Base-by-base conservation (phyloP, 2,888 invertebrate genomes). In the Eupithecia insigniata region DNA sequence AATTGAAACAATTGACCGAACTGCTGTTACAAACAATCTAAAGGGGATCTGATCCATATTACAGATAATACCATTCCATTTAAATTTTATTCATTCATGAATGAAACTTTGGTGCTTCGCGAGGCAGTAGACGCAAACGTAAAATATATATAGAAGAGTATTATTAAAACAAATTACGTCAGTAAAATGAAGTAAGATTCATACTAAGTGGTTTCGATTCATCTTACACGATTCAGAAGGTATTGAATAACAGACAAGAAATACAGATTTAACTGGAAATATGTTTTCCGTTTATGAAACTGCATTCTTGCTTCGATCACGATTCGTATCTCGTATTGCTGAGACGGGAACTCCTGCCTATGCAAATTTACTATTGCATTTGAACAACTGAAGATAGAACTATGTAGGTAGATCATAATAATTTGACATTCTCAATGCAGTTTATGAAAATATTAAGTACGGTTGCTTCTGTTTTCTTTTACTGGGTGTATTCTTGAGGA, bases 341-440 rank as follows among this genome's bases (percentile, higher is more conserved):
- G 78, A 82, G 78, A 78, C 79, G 80, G 84, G 83, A 87, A 84
- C 86, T 86, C 80, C 83, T 88, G 87, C 85, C 85, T 89, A 91
- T 91, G 90, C 89, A 88, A 90, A 90, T 90, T 85, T 83, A 82
- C 85, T 86, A 88, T 87, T 89, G 87, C 87, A 88, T 89, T 87
- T 83, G 85, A 86, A 84, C 82, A 80, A 84, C 81, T 81, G 79
- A 76, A 82, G 83, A 77, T 87, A 87, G 18, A 62, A 8, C 30
- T 83, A 84, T 85, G 81, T 85, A 82, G 80, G 18, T 46, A 46
- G 22, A 14, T 55, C 14, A 51, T 51, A 51, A 22, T 26, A 30
- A 60, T 30, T 60, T 60, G 60, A 7, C 8, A 60, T 30, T 60
- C n/a, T 60, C 12, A 60, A 60, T 30, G n/a, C 4, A 55, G 26